Evolutionary conservation across 2,888 invertebrate genomes (phyloP), one percentile per base, ranked within the genome.

Genomic region (Plebejus argus): DNA sequence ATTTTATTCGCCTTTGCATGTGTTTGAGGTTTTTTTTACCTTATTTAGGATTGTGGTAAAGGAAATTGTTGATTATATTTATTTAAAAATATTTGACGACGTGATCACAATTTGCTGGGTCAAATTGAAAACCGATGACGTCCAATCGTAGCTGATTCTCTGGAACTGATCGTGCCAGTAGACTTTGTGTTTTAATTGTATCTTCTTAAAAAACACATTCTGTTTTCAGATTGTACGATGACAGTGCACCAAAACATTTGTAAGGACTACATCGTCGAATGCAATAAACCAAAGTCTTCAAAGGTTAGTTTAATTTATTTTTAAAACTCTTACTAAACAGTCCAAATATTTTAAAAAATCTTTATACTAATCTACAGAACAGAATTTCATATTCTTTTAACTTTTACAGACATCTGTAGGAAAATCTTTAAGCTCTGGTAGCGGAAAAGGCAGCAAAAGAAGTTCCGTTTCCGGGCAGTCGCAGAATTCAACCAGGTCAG

Each of bases 231-330:
- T 91, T 98, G 98, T 90, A 96, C 97, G 82, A 96, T 97, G 83
- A 97, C 96, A 77, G 97, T 98, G 76, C 98, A 98, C 90, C 97
- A 98, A 86, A 96, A 96, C 87, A 96, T 96, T 45, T 98, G 98
- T 90, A 98, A 98, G 89, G 98, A 98, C 87, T 97, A 97, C 92
- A 96, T 98, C 81, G 93, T 96, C 77, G 97, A 98, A 85, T 98
- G 98, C 90, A 96, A 95, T 82, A 97, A 97, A 88, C 95, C 96
- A 76, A 97, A 96, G 91, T 89, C 94, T 77, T 95, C 95, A 75
- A 96, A 96, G 95, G 96, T 95, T 79, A 70, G 58, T 49, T 33
- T 28, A n/a, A n/a, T 23, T 53, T 15, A 76, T 75, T 53, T 28
- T 49, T 10, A 45, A 45, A 3, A 45, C 45, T 10, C 10, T 39